Evolutionary conservation across 2,888 invertebrate genomes (phyloP).

Genomic region (Biston betularia): DNA sequence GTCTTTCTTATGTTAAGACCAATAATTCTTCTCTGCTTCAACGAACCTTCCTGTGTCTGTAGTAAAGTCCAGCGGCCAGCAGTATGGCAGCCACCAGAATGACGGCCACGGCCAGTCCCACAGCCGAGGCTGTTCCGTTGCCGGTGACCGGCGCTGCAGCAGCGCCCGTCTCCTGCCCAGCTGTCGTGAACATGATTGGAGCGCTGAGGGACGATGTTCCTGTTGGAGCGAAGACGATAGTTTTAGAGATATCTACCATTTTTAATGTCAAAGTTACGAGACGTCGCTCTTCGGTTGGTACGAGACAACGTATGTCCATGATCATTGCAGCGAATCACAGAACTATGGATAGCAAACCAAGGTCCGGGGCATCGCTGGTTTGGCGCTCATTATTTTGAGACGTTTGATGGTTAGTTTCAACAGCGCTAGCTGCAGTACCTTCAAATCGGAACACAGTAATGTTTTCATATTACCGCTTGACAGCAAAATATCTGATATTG

Average conservation of each 20-base stretch:
- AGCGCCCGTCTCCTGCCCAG: constrained; percentile 90
- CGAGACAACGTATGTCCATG: too few species aligned
- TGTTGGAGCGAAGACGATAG: constrained; percentile 48
- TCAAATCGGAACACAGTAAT: too few species aligned
- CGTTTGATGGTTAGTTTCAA: too few species aligned
- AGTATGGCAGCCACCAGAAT: constrained; percentile 87
- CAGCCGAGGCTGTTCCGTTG: constrained; percentile 87
- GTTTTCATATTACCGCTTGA: too few species aligned
- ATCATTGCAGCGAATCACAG: too few species aligned
- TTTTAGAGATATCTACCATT: not conserved
- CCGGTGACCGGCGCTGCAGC: constrained; percentile 86
- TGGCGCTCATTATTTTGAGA: too few species aligned
- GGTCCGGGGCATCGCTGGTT: too few species aligned
- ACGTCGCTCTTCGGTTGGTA: too few species aligned
- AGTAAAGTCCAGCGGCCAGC: constrained; percentile 87
- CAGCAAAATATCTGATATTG: too few species aligned
- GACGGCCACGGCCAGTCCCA: constrained; percentile 88
- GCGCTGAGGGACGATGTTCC: constrained; percentile 91
- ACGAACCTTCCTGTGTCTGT: constrained; percentile 85
- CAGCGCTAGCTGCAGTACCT: too few species aligned
- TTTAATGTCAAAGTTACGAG: not conserved
- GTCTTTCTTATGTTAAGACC: not conserved
- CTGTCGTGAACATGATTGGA: constrained; percentile 91
- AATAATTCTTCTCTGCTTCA: too few species aligned
- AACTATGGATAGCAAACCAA: too few species aligned